Conservation (phyloP, 2,797 vertebrate species). For the Potorous gilbertii region DNA sequence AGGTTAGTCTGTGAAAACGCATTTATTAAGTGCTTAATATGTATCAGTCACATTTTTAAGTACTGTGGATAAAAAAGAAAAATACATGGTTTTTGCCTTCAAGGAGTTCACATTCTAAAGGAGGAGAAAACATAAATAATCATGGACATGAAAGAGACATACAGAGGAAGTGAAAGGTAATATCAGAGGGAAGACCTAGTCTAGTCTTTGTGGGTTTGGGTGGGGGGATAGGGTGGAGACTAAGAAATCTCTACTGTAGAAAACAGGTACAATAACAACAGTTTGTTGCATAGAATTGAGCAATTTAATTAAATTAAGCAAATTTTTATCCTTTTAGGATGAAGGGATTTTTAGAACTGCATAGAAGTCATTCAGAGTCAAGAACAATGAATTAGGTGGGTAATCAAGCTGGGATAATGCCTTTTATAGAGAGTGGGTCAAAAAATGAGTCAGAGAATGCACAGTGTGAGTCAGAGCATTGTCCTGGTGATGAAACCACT, state of each 20-base stretch:
- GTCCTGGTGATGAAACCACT: neutral
- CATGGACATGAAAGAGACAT: neutral
- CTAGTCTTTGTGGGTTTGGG: neutral
- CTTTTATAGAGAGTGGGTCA: neutral
- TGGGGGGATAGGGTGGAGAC: neutral
- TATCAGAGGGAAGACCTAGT: neutral
- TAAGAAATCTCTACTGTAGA: neutral
- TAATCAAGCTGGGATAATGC: rapidly evolving
- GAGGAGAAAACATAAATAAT: neutral
- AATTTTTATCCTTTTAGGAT: neutral
- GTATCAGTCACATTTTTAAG: neutral
- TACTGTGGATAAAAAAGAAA: neutral
- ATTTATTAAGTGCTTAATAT: neutral
- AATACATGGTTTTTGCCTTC: neutral
- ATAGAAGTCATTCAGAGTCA: neutral
- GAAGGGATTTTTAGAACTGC: neutral
- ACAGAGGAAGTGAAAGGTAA: neutral
- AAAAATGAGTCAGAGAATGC: neutral
- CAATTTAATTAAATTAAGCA: neutral
- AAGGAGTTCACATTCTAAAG: neutral
- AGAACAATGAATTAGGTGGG: neutral
- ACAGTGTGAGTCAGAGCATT: rapidly evolving
- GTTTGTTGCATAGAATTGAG: neutral
- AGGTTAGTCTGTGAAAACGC: neutral
- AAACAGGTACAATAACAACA: neutral